Evolutionary conservation across 2,113 vertebrate species (phyloP), one percentile per base, ranked within the genome.

Genomic region (Lampris incognitus): DNA sequence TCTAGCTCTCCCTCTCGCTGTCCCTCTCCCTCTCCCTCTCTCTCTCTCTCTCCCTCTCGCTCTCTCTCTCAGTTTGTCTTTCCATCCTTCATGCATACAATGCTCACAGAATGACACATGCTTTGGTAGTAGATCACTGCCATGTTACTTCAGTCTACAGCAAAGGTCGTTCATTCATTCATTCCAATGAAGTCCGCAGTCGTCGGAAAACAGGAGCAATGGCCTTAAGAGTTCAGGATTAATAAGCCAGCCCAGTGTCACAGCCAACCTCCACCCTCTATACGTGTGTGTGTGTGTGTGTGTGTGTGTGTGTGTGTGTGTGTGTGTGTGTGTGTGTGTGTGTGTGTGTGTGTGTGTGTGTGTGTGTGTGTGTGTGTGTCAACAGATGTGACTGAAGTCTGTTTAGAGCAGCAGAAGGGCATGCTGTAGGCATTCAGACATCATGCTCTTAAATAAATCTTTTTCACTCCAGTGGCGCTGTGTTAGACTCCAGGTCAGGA

Each of bases 381-480:
- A 88, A 74, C 91, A 88, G 85, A 87, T 91, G 89, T 86, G 69
- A 2, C 78, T 64, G 69, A 57, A 58, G 81, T 85, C 84, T 90
- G 83, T 60, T 70, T 62, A 74, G 75, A 72, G 70, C 2, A 41
- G 72, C 75, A 82, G 72, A 59, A 42, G 73, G 84, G 49, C 42
- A 10, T 0, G 70, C 87, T 81, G 71, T 52, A 56, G 86, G 88
- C 80, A 0, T 46, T 82, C 73, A 79, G 7, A 77, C 85, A 76
- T 88, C 67, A 68, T 75, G 78, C 67, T 86, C 62, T 79, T 85
- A 85, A 87, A 86, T 79, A 75, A 78, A 83, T 85, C 74, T 75
- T 13, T 87, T 86, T 87, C 72, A 83, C 78, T 79, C 50, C 78
- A 80, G 56, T 64, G 66, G 56, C 52, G 40, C 42, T 4, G 61